phyloP scores from a whole-genome alignment of 2,888 invertebrate species.

The Chironomus tentans region DNA sequence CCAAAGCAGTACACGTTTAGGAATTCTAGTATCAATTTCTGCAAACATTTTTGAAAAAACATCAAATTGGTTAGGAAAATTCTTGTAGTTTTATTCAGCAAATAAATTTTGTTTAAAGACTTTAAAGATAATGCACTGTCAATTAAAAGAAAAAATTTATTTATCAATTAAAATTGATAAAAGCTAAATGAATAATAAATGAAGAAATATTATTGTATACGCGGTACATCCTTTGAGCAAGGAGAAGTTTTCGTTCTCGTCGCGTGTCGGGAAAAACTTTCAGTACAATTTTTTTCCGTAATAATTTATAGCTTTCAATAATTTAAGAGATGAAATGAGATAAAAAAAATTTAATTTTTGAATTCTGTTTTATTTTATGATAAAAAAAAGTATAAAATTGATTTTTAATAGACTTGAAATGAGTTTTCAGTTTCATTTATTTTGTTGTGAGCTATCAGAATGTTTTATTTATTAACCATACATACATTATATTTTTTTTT shows the following conservation, averaged over 20 bases:
- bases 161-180: background rate
- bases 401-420: no score
- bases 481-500: background rate
- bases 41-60: no score
- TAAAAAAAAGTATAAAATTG: background rate
- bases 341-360: background rate
- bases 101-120: no score
- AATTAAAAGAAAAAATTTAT: background rate
- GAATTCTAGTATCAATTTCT: no score
- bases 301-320: background rate
- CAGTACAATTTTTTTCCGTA: slow-evolving; percentile 22
- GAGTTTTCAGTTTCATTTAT: background rate
- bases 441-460: background rate
- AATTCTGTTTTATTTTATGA: background rate
- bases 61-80: no score
- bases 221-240: background rate
- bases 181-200: background rate
- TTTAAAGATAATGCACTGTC: background rate
- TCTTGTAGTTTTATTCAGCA: no score
- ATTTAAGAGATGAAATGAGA: background rate
- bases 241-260: background rate
- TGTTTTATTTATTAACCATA: background rate
- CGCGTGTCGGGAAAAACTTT: background rate
- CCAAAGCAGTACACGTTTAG: no score
- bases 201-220: background rate